A percentile compares a stretch with the other conserved stretches of the same genome.
phyloP scores from a whole-genome alignment of 1,140 invertebrate genomes.

The Diabrotica undecimpunctata region DNA sequence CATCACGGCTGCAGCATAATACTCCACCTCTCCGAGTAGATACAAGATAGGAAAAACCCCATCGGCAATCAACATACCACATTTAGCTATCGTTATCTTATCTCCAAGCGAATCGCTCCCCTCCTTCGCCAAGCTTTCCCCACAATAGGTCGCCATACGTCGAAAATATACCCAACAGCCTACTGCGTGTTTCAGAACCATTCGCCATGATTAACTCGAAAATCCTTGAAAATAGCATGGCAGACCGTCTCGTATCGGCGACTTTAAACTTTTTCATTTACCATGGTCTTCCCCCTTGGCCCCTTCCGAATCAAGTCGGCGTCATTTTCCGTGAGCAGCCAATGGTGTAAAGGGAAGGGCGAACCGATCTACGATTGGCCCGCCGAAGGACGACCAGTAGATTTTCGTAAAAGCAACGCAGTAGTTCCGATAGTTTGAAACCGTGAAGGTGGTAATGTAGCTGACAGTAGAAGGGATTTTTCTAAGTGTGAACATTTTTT shows the following conservation, averaged over 20 bases:
- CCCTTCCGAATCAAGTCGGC: slow-evolving; percentile 17
- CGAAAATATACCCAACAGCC: slow-evolving; percentile 1
- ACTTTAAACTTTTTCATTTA: slow-evolving; percentile 22
- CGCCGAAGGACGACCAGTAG: slow-evolving; percentile 39
- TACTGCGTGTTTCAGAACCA: slow-evolving; percentile 9
- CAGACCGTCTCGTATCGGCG: slow-evolving; percentile 26
- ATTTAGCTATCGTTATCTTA: neutral
- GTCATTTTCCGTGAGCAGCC: slow-evolving; percentile 37
- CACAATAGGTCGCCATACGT: neutral
- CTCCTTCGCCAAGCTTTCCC: neutral
- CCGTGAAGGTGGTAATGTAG: slow-evolving; percentile 15
- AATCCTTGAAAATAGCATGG: slow-evolving; percentile 30
- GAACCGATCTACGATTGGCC: slow-evolving; percentile 32
- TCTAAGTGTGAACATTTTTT: slow-evolving; percentile 12
- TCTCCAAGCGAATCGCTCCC: neutral
- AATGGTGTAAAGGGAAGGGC: slow-evolving; percentile 34
- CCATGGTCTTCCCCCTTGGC: slow-evolving; percentile 6
- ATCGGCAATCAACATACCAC: neutral
- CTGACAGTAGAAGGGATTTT: slow-evolving; percentile 5
- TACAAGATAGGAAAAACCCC: neutral
- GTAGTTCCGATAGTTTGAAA: slow-evolving; percentile 25
- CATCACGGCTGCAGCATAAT: no score
- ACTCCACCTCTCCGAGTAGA: no score
- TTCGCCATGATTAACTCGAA: slow-evolving; percentile 20
- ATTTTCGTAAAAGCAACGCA: slow-evolving; percentile 26